Evolutionary conservation across 2,113 vertebrate genomes (phyloP), one percentile per base, ranked within the genome.

Genomic region (Elanoides forficatus): DNA sequence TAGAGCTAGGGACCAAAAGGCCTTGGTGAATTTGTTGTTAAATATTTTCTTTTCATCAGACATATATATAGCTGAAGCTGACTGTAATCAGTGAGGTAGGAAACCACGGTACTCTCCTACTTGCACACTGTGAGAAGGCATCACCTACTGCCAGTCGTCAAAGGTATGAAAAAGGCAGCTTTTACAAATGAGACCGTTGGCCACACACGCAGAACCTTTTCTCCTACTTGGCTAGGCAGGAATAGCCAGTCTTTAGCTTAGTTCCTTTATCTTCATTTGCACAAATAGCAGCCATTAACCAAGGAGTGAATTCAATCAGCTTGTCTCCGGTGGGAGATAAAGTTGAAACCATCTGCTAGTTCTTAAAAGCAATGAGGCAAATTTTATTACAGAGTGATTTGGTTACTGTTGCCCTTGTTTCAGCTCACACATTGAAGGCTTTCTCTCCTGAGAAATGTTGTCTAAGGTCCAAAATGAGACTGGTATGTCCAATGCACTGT

Each of bases 281-380:
- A 93, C 90, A 96, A 95, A 96, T 93, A 94, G 88, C 66, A 93
- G 88, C 81, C 88, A 94, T 96, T 96, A 96, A 90, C 89, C 81
- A 96, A 93, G 81, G 81, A 85, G 60, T 72, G 95, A 96, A 97
- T 97, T 96, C 88, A 96, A 97, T 95, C 97, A 96, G 59, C 81
- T 92, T 95, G 92, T 95, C 96, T 96, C 97, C 90, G 93, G 32
- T 95, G 97, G 79, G 90, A 96, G 96, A 97, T 97, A 95, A 97
- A 96, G 96, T 80, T 89, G 95, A 95, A 96, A 97, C 96, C 97
- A 96, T 96, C 97, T 97, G 97, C 95, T 95, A 95, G 85, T 93
- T 93, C 96, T 96, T 95, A 95, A 96, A 97, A 95, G 97, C 79
- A 96, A 93, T 96, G 97, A 97, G 85, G 97, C 97, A 97, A 92